Conservation (phyloP, 2,113 vertebrate genomes). For the Calidris pygmaea region DNA sequence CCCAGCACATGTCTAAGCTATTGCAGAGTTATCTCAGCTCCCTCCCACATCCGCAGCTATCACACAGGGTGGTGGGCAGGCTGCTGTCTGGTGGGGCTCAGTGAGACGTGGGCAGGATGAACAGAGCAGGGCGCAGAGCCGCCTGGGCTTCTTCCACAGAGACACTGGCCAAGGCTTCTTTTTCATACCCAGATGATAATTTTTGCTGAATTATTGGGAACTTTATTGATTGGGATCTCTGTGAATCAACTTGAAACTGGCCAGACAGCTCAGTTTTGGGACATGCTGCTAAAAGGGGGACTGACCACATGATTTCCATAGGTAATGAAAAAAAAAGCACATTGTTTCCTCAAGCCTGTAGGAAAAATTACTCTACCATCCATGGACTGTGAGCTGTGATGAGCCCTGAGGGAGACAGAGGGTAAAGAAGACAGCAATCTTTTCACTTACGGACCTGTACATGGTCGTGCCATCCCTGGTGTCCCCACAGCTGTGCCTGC, state of each 20-base stretch:
- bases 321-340: not conserved
- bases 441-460: not conserved
- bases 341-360: not conserved
- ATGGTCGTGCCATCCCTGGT: not conserved
- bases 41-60: not conserved
- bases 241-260: not conserved
- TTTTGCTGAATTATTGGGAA: not conserved
- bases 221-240: not conserved
- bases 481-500: not conserved
- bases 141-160: not conserved
- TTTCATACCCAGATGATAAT: not conserved
- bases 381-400: not conserved
- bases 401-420: not conserved
- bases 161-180: not conserved
- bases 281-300: not conserved
- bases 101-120: not conserved
- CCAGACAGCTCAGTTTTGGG: not conserved
- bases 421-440: not conserved
- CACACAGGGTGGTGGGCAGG: not conserved
- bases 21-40: not conserved
- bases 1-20: rapidly evolving
- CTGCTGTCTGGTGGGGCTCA: not conserved
- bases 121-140: not conserved
- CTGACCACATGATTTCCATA: not conserved
- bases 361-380: not conserved